Conservation (phyloP, 1,140 invertebrate species). For the Drosophila gunungcola region DNA sequence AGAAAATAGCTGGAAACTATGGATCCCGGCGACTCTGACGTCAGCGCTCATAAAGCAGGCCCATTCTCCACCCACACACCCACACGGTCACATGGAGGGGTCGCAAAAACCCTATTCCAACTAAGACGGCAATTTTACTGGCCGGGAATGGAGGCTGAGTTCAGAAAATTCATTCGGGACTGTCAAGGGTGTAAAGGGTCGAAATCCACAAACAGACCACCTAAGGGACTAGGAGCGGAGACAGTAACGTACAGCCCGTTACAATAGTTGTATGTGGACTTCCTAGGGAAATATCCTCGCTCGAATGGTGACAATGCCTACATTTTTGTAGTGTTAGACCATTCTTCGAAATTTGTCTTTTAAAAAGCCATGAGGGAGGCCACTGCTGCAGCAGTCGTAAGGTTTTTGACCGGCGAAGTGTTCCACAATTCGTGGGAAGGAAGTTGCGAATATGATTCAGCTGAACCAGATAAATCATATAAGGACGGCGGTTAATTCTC, state of each 20-base stretch:
- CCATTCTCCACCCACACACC: background rate
- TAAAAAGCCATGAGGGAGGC: too few relatives aligned
- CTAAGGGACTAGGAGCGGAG: background rate
- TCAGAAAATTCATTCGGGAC: background rate
- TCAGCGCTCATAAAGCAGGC: background rate
- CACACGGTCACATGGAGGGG: background rate
- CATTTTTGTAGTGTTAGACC: too few relatives aligned
- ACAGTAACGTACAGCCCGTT: constrained; percentile 1
- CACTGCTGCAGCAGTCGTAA: too few relatives aligned
- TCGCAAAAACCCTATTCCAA: background rate
- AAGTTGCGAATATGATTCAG: too few relatives aligned
- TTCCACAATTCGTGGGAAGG: too few relatives aligned
- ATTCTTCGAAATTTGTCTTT: too few relatives aligned
- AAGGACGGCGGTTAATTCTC: too few relatives aligned
- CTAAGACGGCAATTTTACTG: constrained; percentile 7
- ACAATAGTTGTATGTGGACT: constrained; percentile 5
- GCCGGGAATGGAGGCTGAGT: constrained; percentile 3
- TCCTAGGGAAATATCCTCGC: too few relatives aligned
- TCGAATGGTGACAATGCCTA: too few relatives aligned
- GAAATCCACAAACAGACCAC: constrained; percentile 1
- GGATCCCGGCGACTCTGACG: background rate
- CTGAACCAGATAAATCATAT: too few relatives aligned
- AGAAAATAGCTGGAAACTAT: constrained; percentile 8
- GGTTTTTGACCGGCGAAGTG: too few relatives aligned
- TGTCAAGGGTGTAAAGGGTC: background rate